Evolutionary conservation across 2,888 invertebrate species (phyloP), one percentile per base, ranked within the genome.

Genomic region (Oegoconia quadripuncta): DNA sequence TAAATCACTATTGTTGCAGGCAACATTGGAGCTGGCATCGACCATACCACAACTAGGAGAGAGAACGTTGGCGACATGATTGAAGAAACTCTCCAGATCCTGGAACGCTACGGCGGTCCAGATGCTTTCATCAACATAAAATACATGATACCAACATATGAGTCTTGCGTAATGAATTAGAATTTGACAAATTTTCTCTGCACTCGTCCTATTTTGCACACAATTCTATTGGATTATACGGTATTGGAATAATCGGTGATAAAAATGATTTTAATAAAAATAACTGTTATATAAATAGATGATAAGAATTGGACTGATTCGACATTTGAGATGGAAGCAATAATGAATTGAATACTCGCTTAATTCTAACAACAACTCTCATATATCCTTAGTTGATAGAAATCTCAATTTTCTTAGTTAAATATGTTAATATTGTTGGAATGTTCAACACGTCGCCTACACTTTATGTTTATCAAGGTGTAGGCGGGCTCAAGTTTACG

Each of bases 81-180:
- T 41, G 95, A 97, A 71, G 97, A 97, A 66, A 98, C 98, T 0
- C 86, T 99, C 36, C 96, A 97, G 81, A 89, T 95, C 31, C 87
- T 99, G 47, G 98, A 99, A 75, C 89, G 92, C 59, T 95, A 95
- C 64, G 99, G 98, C 1, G 98, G 98, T 3, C 95, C 96, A 48
- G 97, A 98, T 73, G 97, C 98, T 1, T 98, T 97, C 72, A 97
- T 98, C 59, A 98, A 98, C 77, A 98, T 99, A 63, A 98, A 99
- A 80, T 99, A 98, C 77, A 95, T 98, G 92, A 92, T 99, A 53
- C 98, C 99, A 0, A 98, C 98, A 4, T 99, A 98, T 68, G 97
- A 98, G 75, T 98, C 98, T 1, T 96, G 95, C 66, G 91, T 95
- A 59, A 88, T 93, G 60, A 95, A 95, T 81, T 94, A 86, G 48